These are phyloP conservation scores for Apis laboriosa DNA, from an alignment of 1,140 invertebrate species.

Conservation along the genomic window DNA sequence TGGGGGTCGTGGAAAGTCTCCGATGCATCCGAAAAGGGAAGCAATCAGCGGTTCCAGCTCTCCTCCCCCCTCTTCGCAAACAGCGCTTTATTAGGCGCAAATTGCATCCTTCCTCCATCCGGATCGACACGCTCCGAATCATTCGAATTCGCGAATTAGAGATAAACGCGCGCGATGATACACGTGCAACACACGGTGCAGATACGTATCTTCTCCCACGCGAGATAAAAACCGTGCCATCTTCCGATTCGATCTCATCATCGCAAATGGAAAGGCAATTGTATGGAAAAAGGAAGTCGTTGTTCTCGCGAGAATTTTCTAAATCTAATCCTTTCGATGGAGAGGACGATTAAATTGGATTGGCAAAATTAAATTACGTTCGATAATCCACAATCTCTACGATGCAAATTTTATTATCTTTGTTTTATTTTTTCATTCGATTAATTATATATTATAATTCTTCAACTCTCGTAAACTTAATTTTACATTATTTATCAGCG, in stretches of 20 bases:
- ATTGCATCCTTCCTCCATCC: conserved; percentile 43
- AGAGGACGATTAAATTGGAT: too few relatives aligned
- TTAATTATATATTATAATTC: too few relatives aligned
- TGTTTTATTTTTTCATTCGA: too few relatives aligned
- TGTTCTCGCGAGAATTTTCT: too few relatives aligned
- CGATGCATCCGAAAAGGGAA: conserved; percentile 39
- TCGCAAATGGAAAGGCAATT: conserved; percentile 25
- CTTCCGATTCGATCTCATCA: conserved; percentile 15
- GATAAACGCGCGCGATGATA: conserved; percentile 1
- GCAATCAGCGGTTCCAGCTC: conserved; percentile 30
- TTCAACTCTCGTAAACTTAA: too few relatives aligned
- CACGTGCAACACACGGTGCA: conserved; percentile 25
- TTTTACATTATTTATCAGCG: too few relatives aligned
- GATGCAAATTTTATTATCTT: too few relatives aligned
- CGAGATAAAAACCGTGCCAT: neutral
- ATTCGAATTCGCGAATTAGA: conserved; percentile 50
- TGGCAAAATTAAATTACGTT: too few relatives aligned
- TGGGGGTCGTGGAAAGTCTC: conserved; percentile 27
- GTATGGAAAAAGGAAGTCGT: conserved; percentile 20
- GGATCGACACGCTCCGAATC: conserved; percentile 31
- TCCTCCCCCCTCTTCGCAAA: conserved; percentile 12
- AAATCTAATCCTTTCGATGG: neutral
- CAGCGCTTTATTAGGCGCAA: conserved; percentile 65
- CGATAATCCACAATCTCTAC: too few relatives aligned
- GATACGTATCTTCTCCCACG: conserved; percentile 37